Conservation (phyloP, 2,888 invertebrate genomes). For the Melolontha melolontha region DNA sequence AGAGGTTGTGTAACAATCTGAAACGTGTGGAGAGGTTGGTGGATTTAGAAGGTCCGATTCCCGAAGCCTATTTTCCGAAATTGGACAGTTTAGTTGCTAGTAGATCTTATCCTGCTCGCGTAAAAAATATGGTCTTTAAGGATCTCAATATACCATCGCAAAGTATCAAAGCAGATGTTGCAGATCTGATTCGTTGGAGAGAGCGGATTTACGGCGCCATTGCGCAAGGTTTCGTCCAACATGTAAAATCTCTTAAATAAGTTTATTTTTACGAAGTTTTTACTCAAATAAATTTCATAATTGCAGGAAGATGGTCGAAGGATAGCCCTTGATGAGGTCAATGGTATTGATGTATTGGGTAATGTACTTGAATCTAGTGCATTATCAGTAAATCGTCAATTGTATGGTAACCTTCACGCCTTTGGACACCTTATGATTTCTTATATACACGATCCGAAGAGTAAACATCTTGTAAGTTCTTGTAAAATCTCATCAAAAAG, state of each 20-base stretch:
- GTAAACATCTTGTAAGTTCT: conserved; percentile 73
- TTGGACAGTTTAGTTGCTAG: conserved; percentile 82
- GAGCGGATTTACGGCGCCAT: conserved; percentile 80
- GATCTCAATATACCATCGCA: conserved; percentile 78
- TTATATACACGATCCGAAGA: conserved; percentile 84
- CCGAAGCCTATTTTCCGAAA: conserved; percentile 87
- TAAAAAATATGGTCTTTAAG: conserved; percentile 68
- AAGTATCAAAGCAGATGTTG: conserved; percentile 74
- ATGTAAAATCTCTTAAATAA: conserved; percentile 62
- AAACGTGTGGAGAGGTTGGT: conserved; percentile 72
- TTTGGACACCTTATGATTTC: conserved; percentile 84
- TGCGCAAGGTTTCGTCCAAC: conserved; percentile 71
- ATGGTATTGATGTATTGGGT: conserved; percentile 83
- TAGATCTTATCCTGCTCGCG: conserved; percentile 80
- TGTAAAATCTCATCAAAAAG: not conserved
- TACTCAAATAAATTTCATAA: not conserved
- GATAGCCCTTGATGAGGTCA: conserved; percentile 72
- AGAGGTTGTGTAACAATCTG: conserved; percentile 80
- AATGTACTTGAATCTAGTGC: conserved; percentile 82
- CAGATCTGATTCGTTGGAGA: conserved; percentile 80
- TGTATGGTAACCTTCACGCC: conserved; percentile 87
- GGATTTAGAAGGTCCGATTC: conserved; percentile 78
- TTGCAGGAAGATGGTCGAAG: conserved; percentile 64
- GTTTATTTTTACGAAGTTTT: not conserved
- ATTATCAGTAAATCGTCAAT: conserved; percentile 75